These are phyloP conservation scores for Phaonia tiefii DNA, from an alignment of 2,888 invertebrate genomes.

Conservation along the genomic window DNA sequence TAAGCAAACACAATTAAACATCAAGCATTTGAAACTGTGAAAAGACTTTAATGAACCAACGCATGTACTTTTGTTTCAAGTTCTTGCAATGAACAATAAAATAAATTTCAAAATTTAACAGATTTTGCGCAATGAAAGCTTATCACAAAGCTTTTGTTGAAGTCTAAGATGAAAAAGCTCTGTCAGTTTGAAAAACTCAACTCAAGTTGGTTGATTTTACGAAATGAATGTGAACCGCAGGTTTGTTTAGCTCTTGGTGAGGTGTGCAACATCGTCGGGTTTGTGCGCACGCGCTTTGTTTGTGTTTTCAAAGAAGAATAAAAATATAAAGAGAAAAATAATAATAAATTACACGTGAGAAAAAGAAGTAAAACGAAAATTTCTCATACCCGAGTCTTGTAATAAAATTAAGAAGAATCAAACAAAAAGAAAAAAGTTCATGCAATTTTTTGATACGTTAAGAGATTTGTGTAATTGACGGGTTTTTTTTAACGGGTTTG, in stretches of 20 bases:
- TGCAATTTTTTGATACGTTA: not conserved
- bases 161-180: constrained; percentile 39
- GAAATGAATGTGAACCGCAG: constrained; percentile 42
- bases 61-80: constrained; percentile 34
- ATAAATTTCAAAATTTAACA: constrained; percentile 33
- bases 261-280: constrained; percentile 61
- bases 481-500: no score
- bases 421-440: constrained; percentile 38
- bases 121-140: constrained; percentile 33
- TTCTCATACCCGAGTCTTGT: not conserved
- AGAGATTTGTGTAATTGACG: no score
- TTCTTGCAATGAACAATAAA: constrained; percentile 7
- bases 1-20: not conserved
- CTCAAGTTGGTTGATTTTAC: not conserved
- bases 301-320: constrained; percentile 47
- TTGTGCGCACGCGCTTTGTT: constrained; percentile 62
- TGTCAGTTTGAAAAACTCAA: not conserved
- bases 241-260: constrained; percentile 68
- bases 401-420: constrained; percentile 22
- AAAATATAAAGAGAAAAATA: no score
- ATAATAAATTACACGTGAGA: not conserved
- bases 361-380: no score
- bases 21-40: constrained; percentile 2
- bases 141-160: constrained; percentile 39
- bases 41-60: constrained; percentile 50